Base-by-base conservation (phyloP, 92 coral and sea anemone genomes). In the Pocillopora grandis region DNA sequence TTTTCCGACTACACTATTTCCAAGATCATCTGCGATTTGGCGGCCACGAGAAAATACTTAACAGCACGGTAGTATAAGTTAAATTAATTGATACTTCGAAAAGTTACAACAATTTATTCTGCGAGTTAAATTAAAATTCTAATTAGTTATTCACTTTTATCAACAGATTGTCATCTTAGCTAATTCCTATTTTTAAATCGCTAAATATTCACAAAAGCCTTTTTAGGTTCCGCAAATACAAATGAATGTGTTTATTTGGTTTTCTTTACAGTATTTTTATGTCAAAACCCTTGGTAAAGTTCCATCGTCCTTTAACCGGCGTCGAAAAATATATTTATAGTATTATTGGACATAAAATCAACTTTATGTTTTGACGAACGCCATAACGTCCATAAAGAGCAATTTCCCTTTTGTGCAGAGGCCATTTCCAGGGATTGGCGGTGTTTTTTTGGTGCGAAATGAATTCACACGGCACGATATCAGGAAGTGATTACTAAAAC, bases 141-240 rank as follows among this genome's bases (percentile, higher is more conserved):
- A 13, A 55, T 58, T 4, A 75, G 65, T 31, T 75, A 3, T 58
- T 35, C 27, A 36, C 18, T 23, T 76, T 75, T 76, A 36, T 66
- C 52, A 76, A 60, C 31, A 60, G 80, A 42, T 23, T 33, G 66
- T 23, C 17, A 21, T 12, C 67, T 5, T 18, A 33, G 66, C 15
- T 15, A 59, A 23, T 10, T 33, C 19, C 36, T 59, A 58, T 59
- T 59, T 36, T 60, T 59, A 21, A 17, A 77, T 13, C 10, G 19
- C 81, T 71, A 71, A 71, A 62, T 20, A 12, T 62, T 61, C 56
- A 49, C 19, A 49, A 60, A 76, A 76, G 60, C 58, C 80, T 77
- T 63, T 37, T 77, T 37, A 20, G 23, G 5, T 58, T 62, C 64
- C 23, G 42, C 20, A 13, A 77, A 63, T 17, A 20, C 12, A 62